These are phyloP conservation scores for Tiphia femorata DNA, from an alignment of 2,888 invertebrate genomes.

Conservation along the genomic window DNA sequence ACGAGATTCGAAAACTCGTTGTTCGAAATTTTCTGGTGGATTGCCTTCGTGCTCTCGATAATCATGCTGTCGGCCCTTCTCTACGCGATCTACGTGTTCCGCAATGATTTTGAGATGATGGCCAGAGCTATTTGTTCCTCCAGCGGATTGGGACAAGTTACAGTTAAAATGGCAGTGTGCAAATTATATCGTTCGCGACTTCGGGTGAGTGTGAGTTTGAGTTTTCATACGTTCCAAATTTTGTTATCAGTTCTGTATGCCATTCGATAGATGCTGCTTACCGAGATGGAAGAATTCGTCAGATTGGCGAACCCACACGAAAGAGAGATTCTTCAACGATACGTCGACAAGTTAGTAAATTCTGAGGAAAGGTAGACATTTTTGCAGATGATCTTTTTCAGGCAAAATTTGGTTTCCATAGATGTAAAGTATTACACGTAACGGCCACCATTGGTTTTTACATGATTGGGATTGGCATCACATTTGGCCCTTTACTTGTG, in stretches of 20 bases:
- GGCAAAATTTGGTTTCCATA: too few relatives aligned
- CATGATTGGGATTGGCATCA: constrained; percentile 37
- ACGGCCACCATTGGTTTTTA: constrained; percentile 40
- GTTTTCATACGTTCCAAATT: too few relatives aligned
- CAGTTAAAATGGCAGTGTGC: constrained; percentile 32
- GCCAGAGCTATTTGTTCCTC: constrained; percentile 31
- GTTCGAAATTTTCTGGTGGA: constrained; percentile 17
- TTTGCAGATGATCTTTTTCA: too few relatives aligned
- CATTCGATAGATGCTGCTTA: constrained; percentile 29
- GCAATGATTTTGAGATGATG: constrained; percentile 21
- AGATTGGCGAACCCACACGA: constrained; percentile 20
- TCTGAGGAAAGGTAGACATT: too few relatives aligned
- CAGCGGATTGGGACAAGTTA: constrained; percentile 28
- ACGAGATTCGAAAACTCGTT: neutral
- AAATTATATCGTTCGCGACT: constrained; percentile 27
- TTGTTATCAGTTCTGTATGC: too few relatives aligned
- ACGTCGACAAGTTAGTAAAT: constrained; percentile 28
- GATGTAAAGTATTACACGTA: constrained; percentile 42
- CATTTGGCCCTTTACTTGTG: constrained; percentile 49
- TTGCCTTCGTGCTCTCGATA: constrained; percentile 12
- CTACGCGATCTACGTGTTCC: constrained; percentile 12
- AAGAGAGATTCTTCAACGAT: constrained; percentile 12
- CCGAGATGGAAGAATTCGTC: constrained; percentile 40
- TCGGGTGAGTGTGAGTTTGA: constrained; percentile 33
- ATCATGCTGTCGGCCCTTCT: constrained; percentile 27